These are phyloP conservation scores for Eupithecia centaureata DNA, from an alignment of 2,888 invertebrate species.

Conservation along the genomic window DNA sequence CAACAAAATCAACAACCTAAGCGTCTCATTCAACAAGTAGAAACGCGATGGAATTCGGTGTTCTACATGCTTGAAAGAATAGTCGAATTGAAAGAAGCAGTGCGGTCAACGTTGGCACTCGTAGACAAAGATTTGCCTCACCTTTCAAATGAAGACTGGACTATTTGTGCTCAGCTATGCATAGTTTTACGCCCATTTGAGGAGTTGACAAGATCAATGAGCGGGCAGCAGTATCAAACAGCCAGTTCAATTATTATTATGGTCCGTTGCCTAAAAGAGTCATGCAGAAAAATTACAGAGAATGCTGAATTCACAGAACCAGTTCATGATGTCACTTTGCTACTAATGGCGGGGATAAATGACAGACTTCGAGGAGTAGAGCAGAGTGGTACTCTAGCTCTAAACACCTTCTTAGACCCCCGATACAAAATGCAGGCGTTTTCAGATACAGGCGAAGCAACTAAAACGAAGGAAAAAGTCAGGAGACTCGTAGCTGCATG, in stretches of 20 bases:
- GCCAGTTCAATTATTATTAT: conserved; percentile 12
- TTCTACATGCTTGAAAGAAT: conserved; percentile 15
- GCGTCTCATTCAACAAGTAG: conserved; percentile 4
- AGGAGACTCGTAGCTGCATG: background rate
- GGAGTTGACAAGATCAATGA: conserved; percentile 9
- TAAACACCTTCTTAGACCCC: background rate
- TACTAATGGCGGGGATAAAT: background rate
- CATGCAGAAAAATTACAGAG: background rate
- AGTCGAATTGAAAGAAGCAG: conserved; percentile 17
- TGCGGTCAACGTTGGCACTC: conserved; percentile 11
- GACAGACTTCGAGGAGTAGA: background rate
- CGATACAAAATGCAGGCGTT: background rate
- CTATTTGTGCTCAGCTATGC: background rate
- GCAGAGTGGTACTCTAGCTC: background rate
- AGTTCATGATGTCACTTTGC: background rate
- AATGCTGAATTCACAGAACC: background rate
- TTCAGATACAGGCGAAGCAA: background rate
- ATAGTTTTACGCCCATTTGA: conserved; percentile 5
- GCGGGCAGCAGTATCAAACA: conserved; percentile 8
- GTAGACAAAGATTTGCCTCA: conserved; percentile 1
- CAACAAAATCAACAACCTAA: conserved; percentile 18
- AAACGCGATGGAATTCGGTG: conserved; percentile 16
- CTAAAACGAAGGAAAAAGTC: background rate
- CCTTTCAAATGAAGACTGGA: background rate
- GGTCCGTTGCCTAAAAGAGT: conserved; percentile 1